phyloP scores from a whole-genome alignment of 2,113 vertebrate species.

The Tetraodon nigroviridis region DNA sequence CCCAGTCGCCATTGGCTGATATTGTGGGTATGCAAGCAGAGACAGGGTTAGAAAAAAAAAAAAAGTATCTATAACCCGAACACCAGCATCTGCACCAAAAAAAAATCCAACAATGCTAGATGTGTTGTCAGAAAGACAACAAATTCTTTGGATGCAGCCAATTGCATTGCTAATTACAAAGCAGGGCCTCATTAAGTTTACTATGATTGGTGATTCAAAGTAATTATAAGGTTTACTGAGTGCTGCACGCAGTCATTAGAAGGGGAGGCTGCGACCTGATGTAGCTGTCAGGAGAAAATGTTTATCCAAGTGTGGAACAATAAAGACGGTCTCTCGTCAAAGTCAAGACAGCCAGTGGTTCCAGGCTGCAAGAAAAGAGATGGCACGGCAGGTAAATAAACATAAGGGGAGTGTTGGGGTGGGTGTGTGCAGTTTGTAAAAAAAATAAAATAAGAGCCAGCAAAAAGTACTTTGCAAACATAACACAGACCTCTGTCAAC shows the following conservation, averaged over 20 bases:
- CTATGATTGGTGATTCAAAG: constrained; percentile 65
- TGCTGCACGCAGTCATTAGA: constrained; percentile 49
- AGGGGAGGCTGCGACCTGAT: constrained; percentile 48
- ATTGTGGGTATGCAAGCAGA: constrained; percentile 46
- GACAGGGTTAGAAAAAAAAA: constrained; percentile 47
- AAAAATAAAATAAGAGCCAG: constrained; percentile 1
- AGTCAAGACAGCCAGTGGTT: constrained; percentile 59
- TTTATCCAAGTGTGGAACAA: constrained; percentile 66
- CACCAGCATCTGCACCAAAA: constrained; percentile 21
- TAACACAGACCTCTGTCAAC: constrained; percentile 54
- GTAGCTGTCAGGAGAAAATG: constrained; percentile 63
- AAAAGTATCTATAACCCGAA: not conserved
- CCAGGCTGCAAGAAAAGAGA: constrained; percentile 35
- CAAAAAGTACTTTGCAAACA: constrained; percentile 36
- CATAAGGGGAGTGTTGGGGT: constrained; percentile 23
- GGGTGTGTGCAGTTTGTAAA: not conserved
- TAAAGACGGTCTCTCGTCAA: constrained; percentile 58
- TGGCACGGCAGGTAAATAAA: constrained; percentile 29
- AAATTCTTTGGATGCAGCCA: constrained; percentile 55
- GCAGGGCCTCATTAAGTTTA: constrained; percentile 56
- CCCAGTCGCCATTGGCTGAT: constrained; percentile 47
- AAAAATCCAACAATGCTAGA: not conserved
- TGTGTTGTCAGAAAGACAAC: constrained; percentile 36
- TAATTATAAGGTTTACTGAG: constrained; percentile 68
- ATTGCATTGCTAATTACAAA: constrained; percentile 63